Base-by-base conservation (phyloP, 92 coral and sea anemone species). In the Pocillopora meandrina region DNA sequence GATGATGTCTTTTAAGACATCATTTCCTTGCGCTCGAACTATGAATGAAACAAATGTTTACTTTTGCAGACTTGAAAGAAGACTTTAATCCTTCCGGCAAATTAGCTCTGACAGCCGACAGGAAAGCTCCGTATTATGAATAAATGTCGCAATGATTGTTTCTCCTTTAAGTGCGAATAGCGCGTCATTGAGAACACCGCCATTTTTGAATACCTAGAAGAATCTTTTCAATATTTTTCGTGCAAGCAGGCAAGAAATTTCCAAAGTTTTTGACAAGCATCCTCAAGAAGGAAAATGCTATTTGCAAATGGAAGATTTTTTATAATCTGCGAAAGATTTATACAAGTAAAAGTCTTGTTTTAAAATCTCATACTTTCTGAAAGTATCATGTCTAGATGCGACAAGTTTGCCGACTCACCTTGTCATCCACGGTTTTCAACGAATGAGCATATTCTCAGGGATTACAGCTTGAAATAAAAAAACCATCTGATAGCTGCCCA, bases 61-160 rank as follows among this genome's bases (percentile, higher is more conserved):
- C 52, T 83, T 16, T 55, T 11, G 64, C 20, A 7, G 61, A 16
- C 56, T 72, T n/a, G 1, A 61, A 62, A 26, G 33, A 74, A 26
- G 80, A 47, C 65, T 62, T 42, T 72, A 64, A 74, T 60, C 77
- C 20, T 31, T 36, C 70, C 79, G 80, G 62, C 69, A 61, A 35
- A 12, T 52, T 74, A 31, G 33, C 31, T 55, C 52, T 17, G 57
- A 63, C 73, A 52, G 69, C 31, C 64, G 77, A 57, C 58, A 70
- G 19, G 77, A 58, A 65, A 70, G 76, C 42, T 47, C 1, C 16
- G 23, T 8, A n/a, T 72, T 70, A 80, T 9, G 55, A 61, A 82
- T 49, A 64, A 72, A 23, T 73, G 65, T 74, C 55, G n/a, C 56
- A 74, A 1, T 73, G 56, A 71, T 64, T 21, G 35, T 16, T 57